phyloP scores from a whole-genome alignment of 2,797 vertebrate genomes.

The Meda fulgida region DNA sequence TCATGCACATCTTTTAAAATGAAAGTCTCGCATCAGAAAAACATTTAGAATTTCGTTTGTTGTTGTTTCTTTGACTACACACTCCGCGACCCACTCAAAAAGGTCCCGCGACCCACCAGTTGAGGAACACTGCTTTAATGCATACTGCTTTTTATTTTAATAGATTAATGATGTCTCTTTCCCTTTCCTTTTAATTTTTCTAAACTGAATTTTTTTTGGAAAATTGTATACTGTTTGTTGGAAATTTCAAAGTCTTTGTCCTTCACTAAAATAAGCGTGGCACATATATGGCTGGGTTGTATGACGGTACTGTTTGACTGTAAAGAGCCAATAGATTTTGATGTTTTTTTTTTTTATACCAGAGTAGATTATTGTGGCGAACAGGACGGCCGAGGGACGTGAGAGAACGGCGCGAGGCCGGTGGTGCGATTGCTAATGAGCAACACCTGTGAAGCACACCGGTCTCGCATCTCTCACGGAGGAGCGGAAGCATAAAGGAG shows the following conservation, averaged over 20 bases:
- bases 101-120: neutral
- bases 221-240: neutral
- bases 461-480: too few species aligned
- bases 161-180: neutral
- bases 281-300: neutral
- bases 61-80: too few species aligned
- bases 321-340: neutral
- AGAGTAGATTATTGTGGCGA: too few species aligned
- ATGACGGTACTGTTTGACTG: rapidly evolving
- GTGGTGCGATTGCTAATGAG: too few species aligned
- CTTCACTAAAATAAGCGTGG: neutral
- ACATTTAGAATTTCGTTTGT: neutral
- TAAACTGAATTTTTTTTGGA: neutral
- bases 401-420: too few species aligned
- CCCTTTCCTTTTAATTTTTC: neutral
- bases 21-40: neutral
- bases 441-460: too few species aligned
- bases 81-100: neutral
- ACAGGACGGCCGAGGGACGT: too few species aligned
- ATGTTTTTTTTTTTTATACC: neutral
- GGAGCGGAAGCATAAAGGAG: too few species aligned
- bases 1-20: neutral
- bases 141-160: neutral
- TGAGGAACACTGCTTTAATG: neutral
- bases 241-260: neutral